These are phyloP conservation scores for Cotesia vestalis DNA, from an alignment of 1,140 invertebrate species.

Conservation along the genomic window DNA sequence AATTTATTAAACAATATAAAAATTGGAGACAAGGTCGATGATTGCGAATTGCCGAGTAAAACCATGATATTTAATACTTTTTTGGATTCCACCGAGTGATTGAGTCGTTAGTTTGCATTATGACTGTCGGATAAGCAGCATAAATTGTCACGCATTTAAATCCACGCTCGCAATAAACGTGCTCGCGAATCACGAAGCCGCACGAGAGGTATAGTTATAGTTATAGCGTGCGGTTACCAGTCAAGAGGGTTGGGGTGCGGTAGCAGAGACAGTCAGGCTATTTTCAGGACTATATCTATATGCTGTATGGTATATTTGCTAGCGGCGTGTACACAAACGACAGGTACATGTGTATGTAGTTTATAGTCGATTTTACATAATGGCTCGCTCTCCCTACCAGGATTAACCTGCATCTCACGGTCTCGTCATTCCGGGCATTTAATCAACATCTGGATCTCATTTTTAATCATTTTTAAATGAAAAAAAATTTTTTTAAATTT, in stretches of 20 bases:
- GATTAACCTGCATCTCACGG: background rate
- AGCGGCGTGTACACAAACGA: background rate
- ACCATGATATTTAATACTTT: too few relatives aligned
- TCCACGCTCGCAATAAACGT: conserved; percentile 26
- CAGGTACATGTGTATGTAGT: conserved; percentile 24
- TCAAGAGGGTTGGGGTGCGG: too few relatives aligned
- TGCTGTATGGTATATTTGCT: background rate
- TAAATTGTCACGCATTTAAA: conserved; percentile 25
- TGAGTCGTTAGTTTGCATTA: conserved; percentile 23
- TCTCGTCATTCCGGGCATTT: background rate
- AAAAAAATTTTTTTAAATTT: too few relatives aligned
- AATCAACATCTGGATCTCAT: background rate
- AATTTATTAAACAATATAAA: too few relatives aligned
- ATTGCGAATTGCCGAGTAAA: too few relatives aligned
- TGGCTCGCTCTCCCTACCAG: conserved; percentile 4
- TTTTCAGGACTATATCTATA: background rate
- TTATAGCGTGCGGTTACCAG: too few relatives aligned
- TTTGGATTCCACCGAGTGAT: background rate
- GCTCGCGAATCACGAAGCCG: conserved; percentile 24
- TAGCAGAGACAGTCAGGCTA: conserved; percentile 8
- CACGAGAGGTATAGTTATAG: background rate
- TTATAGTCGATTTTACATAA: conserved; percentile 29
- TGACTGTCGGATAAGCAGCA: conserved; percentile 5
- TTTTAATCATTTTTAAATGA: too few relatives aligned
- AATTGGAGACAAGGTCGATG: too few relatives aligned